phyloP scores from a whole-genome alignment of 2,797 vertebrate genomes.

The Lates japonicus region DNA sequence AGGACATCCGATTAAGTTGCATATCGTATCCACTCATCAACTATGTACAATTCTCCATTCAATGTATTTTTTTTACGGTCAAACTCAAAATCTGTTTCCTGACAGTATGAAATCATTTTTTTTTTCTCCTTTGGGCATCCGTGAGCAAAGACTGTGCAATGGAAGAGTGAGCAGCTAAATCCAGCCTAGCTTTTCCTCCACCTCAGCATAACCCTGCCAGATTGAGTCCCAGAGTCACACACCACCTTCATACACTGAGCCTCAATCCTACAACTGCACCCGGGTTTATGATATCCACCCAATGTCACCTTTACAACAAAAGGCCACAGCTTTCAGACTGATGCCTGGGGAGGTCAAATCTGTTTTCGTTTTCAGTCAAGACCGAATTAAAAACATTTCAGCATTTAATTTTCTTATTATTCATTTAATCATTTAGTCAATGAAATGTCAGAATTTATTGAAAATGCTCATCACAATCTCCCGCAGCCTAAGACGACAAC shows the following conservation, averaged over 20 bases:
- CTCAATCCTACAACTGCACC: conserved; percentile 26
- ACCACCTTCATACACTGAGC: conserved; percentile 33
- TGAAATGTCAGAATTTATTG: background rate
- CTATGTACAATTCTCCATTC: background rate
- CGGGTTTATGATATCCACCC: conserved; percentile 28
- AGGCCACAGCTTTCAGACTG: conserved; percentile 5
- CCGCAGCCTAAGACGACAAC: background rate
- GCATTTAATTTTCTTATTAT: background rate
- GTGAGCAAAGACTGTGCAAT: conserved; percentile 23
- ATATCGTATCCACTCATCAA: conserved; percentile 12
- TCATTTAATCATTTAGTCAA: background rate
- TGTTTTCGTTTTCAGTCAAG: conserved; percentile 8
- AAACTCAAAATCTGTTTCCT: conserved; percentile 9
- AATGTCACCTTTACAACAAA: conserved; percentile 44
- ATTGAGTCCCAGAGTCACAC: conserved; percentile 43
- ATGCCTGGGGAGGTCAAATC: background rate
- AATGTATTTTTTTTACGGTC: conserved; percentile 7
- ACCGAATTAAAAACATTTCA: background rate
- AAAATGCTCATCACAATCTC: background rate
- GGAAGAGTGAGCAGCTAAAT: conserved; percentile 53
- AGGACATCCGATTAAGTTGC: conserved; percentile 18
- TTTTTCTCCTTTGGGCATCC: conserved; percentile 16
- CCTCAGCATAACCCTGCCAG: conserved; percentile 41
- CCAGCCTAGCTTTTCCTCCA: conserved; percentile 29
- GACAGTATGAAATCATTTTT: conserved; percentile 2